phyloP scores from a whole-genome alignment of 2,113 vertebrate species.

The Macaca mulatta region DNA sequence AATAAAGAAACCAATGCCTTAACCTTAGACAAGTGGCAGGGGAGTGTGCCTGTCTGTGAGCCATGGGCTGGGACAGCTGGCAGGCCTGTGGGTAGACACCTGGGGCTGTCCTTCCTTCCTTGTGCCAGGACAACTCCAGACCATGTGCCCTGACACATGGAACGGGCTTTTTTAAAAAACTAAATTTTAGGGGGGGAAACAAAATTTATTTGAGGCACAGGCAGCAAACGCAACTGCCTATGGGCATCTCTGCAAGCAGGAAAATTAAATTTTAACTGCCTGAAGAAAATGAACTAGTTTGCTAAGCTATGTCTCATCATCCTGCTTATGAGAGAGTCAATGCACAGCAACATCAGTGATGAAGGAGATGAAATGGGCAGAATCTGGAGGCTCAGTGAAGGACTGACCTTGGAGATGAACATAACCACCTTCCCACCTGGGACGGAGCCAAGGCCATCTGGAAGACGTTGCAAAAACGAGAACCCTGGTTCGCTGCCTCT shows the following conservation, averaged over 20 bases:
- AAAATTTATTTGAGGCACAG: background rate
- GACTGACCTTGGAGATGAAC: background rate
- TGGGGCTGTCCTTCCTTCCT: background rate
- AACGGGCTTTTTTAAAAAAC: background rate
- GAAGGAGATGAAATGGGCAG: background rate
- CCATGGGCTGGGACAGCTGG: background rate
- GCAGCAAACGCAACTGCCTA: background rate
- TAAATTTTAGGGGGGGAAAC: background rate
- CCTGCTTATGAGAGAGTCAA: background rate
- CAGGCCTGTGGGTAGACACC: background rate
- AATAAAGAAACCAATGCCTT: background rate
- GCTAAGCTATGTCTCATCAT: background rate
- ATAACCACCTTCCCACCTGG: background rate
- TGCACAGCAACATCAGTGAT: background rate
- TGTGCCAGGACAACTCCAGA: background rate
- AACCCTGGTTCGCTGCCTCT: background rate
- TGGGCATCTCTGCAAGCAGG: background rate
- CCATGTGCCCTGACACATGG: background rate
- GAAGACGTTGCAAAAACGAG: background rate
- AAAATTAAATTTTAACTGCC: background rate
- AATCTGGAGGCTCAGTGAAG: background rate
- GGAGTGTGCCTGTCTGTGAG: background rate
- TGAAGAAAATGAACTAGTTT: background rate
- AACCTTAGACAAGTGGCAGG: background rate
- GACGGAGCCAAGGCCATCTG: background rate